phyloP scores from a whole-genome alignment of 2,888 invertebrate genomes.

The Drosophila limbata region DNA sequence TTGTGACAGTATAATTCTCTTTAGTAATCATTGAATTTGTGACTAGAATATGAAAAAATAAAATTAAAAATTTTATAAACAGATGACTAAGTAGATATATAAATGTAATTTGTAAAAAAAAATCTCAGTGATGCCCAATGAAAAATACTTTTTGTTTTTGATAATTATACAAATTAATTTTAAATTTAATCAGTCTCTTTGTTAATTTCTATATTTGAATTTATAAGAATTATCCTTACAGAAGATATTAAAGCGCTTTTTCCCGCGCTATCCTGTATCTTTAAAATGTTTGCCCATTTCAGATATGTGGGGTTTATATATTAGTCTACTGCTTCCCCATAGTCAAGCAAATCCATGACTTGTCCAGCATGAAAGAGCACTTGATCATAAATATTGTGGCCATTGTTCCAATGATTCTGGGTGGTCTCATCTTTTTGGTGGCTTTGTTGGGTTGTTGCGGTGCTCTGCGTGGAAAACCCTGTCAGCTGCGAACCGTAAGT shows the following conservation, averaged over 20 bases:
- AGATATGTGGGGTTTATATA: conserved; percentile 23
- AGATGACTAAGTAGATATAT: neutral
- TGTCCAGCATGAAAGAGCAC: neutral
- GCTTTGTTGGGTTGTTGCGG: conserved; percentile 34
- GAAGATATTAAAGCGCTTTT: neutral
- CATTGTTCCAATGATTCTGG: conserved; percentile 10
- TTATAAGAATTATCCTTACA: no score
- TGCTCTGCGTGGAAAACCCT: neutral
- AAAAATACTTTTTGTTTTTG: no score
- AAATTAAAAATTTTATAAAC: neutral
- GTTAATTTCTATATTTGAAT: no score
- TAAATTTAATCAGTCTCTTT: no score
- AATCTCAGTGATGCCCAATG: no score
- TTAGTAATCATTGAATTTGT: no score
- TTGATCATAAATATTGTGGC: neutral
- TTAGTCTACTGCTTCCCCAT: neutral
- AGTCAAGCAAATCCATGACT: neutral
- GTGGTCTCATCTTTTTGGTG: neutral
- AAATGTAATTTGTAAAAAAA: no score
- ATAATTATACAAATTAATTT: no score
- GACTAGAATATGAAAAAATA: no score
- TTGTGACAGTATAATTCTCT: neutral
- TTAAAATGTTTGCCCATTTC: neutral
- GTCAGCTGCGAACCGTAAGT: conserved; percentile 21
- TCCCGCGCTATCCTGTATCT: neutral